These are phyloP conservation scores for Henricia sp. DNA, from an alignment of 53 echinoderm and acorn worm genomes.

Conservation along the genomic window DNA sequence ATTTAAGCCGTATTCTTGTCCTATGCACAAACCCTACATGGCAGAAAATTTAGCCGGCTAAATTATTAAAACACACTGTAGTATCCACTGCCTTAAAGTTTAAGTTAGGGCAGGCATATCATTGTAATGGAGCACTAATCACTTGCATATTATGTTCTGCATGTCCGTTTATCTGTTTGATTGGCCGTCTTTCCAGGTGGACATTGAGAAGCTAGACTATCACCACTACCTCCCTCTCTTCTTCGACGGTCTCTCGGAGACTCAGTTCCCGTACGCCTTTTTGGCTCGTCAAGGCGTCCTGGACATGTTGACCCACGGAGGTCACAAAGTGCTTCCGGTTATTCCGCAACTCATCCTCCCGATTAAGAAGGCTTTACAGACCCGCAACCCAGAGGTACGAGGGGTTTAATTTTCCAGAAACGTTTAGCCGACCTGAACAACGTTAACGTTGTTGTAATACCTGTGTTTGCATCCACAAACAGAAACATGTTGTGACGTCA, in stretches of 20 bases:
- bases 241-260: slow-evolving; percentile 93
- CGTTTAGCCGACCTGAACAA: no score
- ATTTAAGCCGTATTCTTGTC: no score
- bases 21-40: no score
- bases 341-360: slow-evolving; percentile 94
- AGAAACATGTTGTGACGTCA: no score
- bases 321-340: slow-evolving; percentile 83
- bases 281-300: slow-evolving; percentile 89
- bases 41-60: no score
- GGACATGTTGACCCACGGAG: slow-evolving; percentile 93
- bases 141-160: neutral
- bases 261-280: slow-evolving; percentile 85
- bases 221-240: slow-evolving; percentile 94
- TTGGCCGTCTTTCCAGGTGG: slow-evolving; percentile 64
- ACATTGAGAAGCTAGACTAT: slow-evolving; percentile 93
- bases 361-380: slow-evolving; percentile 85
- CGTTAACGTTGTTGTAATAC: no score
- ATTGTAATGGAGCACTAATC: no score
- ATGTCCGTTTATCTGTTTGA: neutral
- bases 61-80: no score
- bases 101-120: no score
- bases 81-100: no score
- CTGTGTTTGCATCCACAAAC: no score
- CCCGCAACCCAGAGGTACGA: slow-evolving; percentile 34
- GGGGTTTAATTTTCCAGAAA: no score